Evolutionary conservation across 1,140 invertebrate genomes (phyloP).

Genomic region (Vanessa atalanta): DNA sequence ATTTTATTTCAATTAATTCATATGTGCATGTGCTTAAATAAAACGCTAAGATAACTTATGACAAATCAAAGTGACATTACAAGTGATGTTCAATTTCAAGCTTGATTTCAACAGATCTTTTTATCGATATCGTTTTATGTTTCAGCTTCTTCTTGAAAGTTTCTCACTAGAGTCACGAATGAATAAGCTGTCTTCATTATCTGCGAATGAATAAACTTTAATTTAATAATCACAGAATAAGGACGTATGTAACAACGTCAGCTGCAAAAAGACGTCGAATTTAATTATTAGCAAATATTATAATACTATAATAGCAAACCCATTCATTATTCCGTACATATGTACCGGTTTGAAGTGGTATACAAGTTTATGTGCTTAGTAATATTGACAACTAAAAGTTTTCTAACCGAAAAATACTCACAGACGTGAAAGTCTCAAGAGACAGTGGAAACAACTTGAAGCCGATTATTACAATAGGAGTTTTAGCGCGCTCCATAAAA

Average conservation of each 20-base stretch:
- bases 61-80: too few relatives aligned
- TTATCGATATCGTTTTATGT: background rate
- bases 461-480: conserved; percentile 53
- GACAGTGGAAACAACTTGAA: conserved; percentile 64
- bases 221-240: background rate
- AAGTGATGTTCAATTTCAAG: background rate
- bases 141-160: conserved; percentile 44
- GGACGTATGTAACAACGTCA: too few relatives aligned
- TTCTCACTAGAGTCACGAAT: conserved; percentile 56
- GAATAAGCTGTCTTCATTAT: conserved; percentile 62
- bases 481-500: conserved; percentile 59
- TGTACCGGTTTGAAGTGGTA: too few relatives aligned
- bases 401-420: conserved; percentile 38
- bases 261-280: too few relatives aligned
- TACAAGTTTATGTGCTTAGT: too few relatives aligned
- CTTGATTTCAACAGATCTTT: background rate
- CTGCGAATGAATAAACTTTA: conserved; percentile 40
- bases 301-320: too few relatives aligned
- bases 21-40: too few relatives aligned
- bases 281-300: too few relatives aligned
- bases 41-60: too few relatives aligned
- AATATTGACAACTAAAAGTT: background rate
- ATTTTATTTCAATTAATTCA: too few relatives aligned
- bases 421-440: conserved; percentile 61
- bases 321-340: too few relatives aligned